Evolutionary conservation across 2,888 invertebrate genomes (phyloP), one percentile per base, ranked within the genome.

Genomic region (Hemicrepidius hirtus): DNA sequence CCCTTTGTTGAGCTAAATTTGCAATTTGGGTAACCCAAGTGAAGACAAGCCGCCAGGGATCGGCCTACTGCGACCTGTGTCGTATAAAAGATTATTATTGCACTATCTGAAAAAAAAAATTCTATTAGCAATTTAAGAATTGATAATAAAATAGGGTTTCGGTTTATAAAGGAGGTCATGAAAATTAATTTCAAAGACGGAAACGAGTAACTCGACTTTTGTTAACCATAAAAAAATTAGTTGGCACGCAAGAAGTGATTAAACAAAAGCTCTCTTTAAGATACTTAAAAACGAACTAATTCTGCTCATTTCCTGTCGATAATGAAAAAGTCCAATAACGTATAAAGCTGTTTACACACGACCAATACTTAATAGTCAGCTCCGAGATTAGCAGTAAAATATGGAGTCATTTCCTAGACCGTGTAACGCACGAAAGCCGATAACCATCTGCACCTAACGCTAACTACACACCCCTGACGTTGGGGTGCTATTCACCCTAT

Each of bases 341-440:
- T 53, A 73, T 73, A 69, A 73, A 73, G 66, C 73, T 67, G 73
- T 73, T 73, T 73, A 62, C 73, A 73, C 70, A 73, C 46, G 67
- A 44, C 67, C 69, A 75, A 75, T 75, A 74, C 73, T 71, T 71
- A 72, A 68, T 60, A 78, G 79, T 77, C 77, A 75, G 71, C 74
- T 76, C 71, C 74, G 78, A 81, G 79, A 81, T 81, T 81, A 81
- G 76, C 78, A 76, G 78, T 82, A 80, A 83, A 82, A 82, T 82
- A 82, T 82, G 79, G 80, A 80, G 80, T 80, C 78, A 81, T 81
- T 82, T 81, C 80, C 81, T 79, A 79, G 77, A 63, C 49, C 66
- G 73, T 73, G 75, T 72, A 74, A 77, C 74, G 77, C 78, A 80
- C 80, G 79, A 78, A 79, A 74, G 78, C 81, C 80, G 82, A 80